Percentiles rank a stretch among this genome's conserved stretches.
Conservation (phyloP, 2,888 invertebrate genomes). For the Drosophila bunnanda region DNA sequence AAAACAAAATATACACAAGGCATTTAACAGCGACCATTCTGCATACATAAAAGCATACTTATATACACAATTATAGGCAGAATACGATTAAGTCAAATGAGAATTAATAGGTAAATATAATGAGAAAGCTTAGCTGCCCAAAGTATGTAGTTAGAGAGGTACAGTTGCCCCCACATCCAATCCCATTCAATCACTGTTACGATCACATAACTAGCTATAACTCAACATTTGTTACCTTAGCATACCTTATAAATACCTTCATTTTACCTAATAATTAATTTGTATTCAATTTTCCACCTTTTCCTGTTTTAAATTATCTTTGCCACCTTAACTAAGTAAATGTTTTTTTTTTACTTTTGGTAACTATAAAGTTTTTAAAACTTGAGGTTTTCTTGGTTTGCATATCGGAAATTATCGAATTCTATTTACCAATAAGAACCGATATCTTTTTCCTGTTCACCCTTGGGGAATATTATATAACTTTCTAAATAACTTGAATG, state of each 20-base stretch:
- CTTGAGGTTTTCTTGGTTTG: background rate
- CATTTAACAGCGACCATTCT: conserved; percentile 22
- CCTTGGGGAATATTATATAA: background rate
- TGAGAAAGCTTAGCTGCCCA: conserved; percentile 8
- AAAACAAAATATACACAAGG: conserved; percentile 12
- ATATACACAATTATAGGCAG: conserved; percentile 13
- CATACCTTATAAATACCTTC: background rate
- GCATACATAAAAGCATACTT: conserved; percentile 10
- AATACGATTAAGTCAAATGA: conserved; percentile 14
- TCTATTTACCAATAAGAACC: background rate
- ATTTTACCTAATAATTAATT: background rate
- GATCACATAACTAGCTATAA: conserved; percentile 7
- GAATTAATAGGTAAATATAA: conserved; percentile 14
- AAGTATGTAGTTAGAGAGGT: conserved; percentile 14
- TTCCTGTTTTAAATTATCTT: background rate
- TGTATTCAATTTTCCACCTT: background rate
- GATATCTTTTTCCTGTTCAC: background rate
- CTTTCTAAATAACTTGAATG: background rate
- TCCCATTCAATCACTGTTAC: background rate
- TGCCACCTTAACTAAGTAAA: background rate
- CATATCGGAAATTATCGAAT: background rate
- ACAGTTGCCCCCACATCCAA: conserved; percentile 14
- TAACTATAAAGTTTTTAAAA: background rate
- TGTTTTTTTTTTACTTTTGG: background rate
- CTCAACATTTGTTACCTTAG: background rate